A percentile compares a stretch with the other conserved stretches of the same genome.
These are phyloP conservation scores for Tyria jacobaeae DNA, from an alignment of 2,888 invertebrate genomes.

Conservation along the genomic window DNA sequence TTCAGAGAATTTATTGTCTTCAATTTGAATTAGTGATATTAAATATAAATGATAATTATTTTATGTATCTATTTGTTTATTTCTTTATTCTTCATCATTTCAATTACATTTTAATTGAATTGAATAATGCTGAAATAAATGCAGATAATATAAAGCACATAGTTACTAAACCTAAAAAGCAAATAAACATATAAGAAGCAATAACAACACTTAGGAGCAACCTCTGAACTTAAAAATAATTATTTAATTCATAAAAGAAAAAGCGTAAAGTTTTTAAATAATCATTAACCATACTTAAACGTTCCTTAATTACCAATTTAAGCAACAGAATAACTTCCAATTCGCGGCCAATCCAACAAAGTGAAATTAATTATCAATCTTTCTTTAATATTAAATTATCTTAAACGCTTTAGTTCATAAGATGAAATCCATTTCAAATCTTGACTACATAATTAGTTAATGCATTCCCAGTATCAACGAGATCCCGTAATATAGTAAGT, in stretches of 20 bases:
- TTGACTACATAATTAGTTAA: conserved; percentile 17
- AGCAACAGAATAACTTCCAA: background rate
- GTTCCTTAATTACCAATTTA: background rate
- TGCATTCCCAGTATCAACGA: conserved; percentile 13
- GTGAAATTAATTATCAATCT: conserved; percentile 13
- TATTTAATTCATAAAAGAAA: background rate
- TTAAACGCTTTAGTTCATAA: conserved; percentile 3
- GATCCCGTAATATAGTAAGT: conserved; percentile 9
- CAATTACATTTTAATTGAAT: too few relatives aligned
- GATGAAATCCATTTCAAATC: conserved; percentile 6
- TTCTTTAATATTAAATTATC: conserved; percentile 17
- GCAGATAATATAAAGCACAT: too few relatives aligned
- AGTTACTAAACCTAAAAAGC: too few relatives aligned
- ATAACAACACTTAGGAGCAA: too few relatives aligned
- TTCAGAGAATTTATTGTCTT: conserved; percentile 27
- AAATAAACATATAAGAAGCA: too few relatives aligned
- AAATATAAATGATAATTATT: conserved; percentile 26
- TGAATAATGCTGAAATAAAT: too few relatives aligned
- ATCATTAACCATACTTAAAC: background rate
- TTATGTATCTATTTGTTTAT: conserved; percentile 1
- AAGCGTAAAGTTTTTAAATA: background rate
- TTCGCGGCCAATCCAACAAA: background rate
- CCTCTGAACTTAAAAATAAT: background rate
- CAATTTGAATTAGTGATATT: conserved; percentile 33
- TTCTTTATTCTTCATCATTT: too few relatives aligned